phyloP scores from a whole-genome alignment of 2,797 vertebrate genomes.

The Fistularia commersonii region DNA sequence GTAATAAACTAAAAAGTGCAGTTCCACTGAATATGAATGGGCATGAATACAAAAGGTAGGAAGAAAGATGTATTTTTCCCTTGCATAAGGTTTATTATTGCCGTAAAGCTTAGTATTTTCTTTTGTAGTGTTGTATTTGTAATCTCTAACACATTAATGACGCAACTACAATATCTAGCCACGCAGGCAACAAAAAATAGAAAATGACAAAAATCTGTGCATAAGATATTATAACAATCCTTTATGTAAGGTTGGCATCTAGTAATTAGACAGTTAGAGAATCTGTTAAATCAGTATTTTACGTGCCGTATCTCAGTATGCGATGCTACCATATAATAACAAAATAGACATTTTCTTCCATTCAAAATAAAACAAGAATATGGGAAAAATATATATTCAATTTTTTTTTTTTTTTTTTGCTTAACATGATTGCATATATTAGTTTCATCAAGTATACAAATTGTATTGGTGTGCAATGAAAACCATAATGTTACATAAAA shows the following conservation, averaged over 20 bases:
- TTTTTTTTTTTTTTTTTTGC: background rate
- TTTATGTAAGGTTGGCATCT: no score
- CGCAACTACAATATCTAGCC: conserved; percentile 38
- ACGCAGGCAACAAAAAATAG: conserved; percentile 37
- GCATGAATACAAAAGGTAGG: conserved; percentile 26
- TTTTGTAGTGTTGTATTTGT: conserved; percentile 45
- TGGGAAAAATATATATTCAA: background rate
- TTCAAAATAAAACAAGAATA: conserved; percentile 5
- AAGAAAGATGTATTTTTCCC: conserved; percentile 26
- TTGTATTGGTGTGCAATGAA: conserved; percentile 49
- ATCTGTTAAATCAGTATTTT: no score
- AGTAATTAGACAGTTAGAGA: no score
- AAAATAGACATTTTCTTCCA: conserved; percentile 6
- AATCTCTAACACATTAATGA: conserved; percentile 51
- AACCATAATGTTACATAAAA: conserved; percentile 57
- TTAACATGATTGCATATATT: conserved; percentile 2
- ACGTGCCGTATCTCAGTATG: background rate
- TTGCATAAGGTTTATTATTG: conserved; percentile 40
- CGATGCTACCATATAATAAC: background rate
- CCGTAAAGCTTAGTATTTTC: conserved; percentile 39
- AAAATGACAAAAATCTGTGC: conserved; percentile 45
- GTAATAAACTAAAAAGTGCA: conserved; percentile 34
- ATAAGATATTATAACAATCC: background rate
- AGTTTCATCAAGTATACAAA: conserved; percentile 41
- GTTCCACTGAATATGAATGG: conserved; percentile 41